phyloP scores from a whole-genome alignment of 2,113 vertebrate genomes.

The Thymallus thymallus region DNA sequence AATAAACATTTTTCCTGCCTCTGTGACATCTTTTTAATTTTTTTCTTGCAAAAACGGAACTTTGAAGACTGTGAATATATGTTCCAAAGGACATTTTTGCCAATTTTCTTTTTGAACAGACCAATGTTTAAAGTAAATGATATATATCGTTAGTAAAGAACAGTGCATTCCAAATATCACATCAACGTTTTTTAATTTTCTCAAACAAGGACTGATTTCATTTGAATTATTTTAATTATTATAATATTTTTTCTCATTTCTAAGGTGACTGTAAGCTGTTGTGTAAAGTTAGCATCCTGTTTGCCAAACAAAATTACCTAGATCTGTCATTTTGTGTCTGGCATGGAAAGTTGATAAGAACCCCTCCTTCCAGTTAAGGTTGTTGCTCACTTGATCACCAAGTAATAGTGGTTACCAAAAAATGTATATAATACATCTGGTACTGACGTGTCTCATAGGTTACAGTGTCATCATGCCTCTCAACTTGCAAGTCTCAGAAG shows the following conservation, averaged over 20 bases:
- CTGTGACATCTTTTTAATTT: slow-evolving; percentile 75
- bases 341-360: slow-evolving; percentile 65
- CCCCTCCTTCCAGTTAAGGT: slow-evolving; percentile 68
- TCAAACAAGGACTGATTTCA: slow-evolving; percentile 84
- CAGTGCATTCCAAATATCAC: slow-evolving; percentile 85
- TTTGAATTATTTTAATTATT: slow-evolving; percentile 71
- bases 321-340: slow-evolving; percentile 63
- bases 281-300: slow-evolving; percentile 88
- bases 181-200: slow-evolving; percentile 68
- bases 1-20: slow-evolving; percentile 83
- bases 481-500: slow-evolving; percentile 70
- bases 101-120: slow-evolving; percentile 76
- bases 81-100: slow-evolving; percentile 85
- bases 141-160: slow-evolving; percentile 83
- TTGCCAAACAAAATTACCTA: slow-evolving; percentile 72
- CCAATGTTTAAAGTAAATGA: slow-evolving; percentile 83
- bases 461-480: slow-evolving; percentile 67
- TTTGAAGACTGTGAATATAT: slow-evolving; percentile 95
- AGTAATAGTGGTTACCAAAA: slow-evolving; percentile 80
- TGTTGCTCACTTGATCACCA: slow-evolving; percentile 74
- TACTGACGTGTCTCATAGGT: slow-evolving; percentile 72
- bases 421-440: slow-evolving; percentile 80
- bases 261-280: slow-evolving; percentile 84
- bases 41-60: slow-evolving; percentile 95
- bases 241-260: slow-evolving; percentile 68